phyloP scores from a whole-genome alignment of 2,797 vertebrate genomes.

The Cheirogaleus major region DNA sequence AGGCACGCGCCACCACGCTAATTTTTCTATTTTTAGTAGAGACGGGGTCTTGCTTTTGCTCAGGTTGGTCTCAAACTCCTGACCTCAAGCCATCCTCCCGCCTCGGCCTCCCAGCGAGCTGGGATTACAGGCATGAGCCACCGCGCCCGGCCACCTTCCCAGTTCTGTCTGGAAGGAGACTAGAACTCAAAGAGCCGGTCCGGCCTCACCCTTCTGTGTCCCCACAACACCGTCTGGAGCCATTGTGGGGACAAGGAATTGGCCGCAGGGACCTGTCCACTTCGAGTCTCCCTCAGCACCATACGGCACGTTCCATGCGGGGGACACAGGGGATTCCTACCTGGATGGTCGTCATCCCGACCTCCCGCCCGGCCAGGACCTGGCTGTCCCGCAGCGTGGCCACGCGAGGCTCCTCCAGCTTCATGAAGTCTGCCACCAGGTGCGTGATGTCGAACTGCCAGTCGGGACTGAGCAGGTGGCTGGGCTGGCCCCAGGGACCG shows the following conservation, averaged over 20 bases:
- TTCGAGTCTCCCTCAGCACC: accelerated
- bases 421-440: constrained; percentile 94
- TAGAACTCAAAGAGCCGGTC: background rate
- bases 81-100: accelerated
- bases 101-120: no score
- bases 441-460: constrained; percentile 97
- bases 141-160: background rate
- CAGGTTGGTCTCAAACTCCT: no score
- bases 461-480: constrained; percentile 91
- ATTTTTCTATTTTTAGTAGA: no score
- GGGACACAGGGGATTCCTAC: constrained; percentile 76
- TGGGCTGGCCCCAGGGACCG: constrained; percentile 89
- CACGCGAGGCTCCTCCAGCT: constrained; percentile 92
- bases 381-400: constrained; percentile 91
- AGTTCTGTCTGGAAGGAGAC: background rate
- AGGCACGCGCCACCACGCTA: accelerated
- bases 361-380: constrained; percentile 91
- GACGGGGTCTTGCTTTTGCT: no score
- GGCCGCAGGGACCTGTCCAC: accelerated
- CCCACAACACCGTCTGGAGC: background rate
- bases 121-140: no score
- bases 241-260: background rate
- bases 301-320: accelerated
- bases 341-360: constrained; percentile 96
- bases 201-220: no score